These are phyloP conservation scores for Spongilla lacustris DNA, from an alignment of 37 sponge, comb jelly and placozoan genomes.

Conservation along the genomic window DNA sequence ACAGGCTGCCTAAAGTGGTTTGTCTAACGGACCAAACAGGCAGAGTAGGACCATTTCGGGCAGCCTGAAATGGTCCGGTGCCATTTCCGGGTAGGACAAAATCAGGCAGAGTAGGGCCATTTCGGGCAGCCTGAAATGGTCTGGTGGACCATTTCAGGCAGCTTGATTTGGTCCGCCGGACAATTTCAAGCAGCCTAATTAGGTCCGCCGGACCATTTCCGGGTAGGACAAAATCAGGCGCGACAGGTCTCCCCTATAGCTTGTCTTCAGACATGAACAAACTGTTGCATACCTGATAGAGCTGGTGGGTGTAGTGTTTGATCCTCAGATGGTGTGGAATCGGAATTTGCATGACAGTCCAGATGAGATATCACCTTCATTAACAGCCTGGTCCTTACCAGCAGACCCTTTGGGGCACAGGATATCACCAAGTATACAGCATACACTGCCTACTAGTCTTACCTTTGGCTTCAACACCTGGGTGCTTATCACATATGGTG, in stretches of 20 bases:
- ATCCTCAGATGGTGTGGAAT: no score
- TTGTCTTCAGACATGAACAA: conserved; percentile 22
- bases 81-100: neutral
- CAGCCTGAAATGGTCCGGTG: neutral
- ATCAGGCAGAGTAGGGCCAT: neutral
- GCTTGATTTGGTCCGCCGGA: neutral
- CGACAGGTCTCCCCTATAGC: neutral
- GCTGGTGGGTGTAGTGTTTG: no score
- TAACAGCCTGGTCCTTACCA: no score
- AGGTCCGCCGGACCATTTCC: neutral
- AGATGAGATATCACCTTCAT: no score
- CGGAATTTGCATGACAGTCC: no score
- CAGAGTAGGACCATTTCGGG: neutral
- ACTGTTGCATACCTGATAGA: conserved; percentile 17
- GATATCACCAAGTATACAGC: no score
- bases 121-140: neutral
- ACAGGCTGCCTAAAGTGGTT: neutral
- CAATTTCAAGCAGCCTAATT: neutral
- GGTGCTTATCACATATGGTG: no score
- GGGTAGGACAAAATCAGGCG: neutral
- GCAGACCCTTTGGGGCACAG: no score
- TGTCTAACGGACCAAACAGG: neutral
- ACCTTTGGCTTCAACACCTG: no score
- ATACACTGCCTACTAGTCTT: no score
- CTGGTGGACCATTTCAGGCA: neutral